A percentile compares a stretch with the other conserved stretches of the same genome.
These are phyloP conservation scores for Cryptocheilus praepositus DNA, from an alignment of 2,888 invertebrate species.

Conservation along the genomic window DNA sequence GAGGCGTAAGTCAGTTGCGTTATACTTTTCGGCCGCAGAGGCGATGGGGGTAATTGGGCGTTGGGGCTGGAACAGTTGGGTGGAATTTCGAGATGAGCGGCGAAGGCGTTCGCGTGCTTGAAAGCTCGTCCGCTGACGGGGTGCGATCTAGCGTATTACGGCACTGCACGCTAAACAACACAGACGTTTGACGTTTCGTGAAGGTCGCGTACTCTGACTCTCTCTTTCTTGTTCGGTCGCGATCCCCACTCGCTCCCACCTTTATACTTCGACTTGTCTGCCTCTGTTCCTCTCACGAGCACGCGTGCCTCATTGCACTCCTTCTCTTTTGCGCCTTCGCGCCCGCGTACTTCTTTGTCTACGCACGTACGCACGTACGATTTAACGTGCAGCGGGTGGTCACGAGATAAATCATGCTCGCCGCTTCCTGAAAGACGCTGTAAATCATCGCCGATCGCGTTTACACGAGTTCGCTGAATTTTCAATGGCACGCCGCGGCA, in stretches of 20 bases:
- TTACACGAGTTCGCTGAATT: too few species aligned
- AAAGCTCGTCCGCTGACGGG: too few species aligned
- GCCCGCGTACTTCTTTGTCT: conserved; percentile 6
- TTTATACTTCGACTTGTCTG: conserved; percentile 17
- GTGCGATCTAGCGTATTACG: conserved; percentile 52
- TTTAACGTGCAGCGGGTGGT: too few species aligned
- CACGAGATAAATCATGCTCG: too few species aligned
- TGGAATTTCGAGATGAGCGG: background rate
- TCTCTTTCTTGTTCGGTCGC: conserved; percentile 19
- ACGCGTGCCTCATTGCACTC: conserved; percentile 6
- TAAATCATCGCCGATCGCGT: too few species aligned
- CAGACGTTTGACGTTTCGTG: conserved; percentile 73
- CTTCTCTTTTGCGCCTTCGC: conserved; percentile 8
- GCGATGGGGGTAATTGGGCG: too few species aligned
- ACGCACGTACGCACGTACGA: background rate
- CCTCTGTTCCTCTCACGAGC: conserved; percentile 26
- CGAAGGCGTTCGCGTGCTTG: conserved; percentile 23
- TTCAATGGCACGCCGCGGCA: too few species aligned
- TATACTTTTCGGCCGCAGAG: background rate
- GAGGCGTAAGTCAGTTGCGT: conserved; percentile 14
- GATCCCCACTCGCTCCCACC: conserved; percentile 21
- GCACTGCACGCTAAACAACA: conserved; percentile 64
- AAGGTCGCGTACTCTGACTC: conserved; percentile 65
- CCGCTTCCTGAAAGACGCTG: too few species aligned
- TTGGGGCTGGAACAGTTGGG: too few species aligned